Evolutionary conservation across 2,113 vertebrate genomes (phyloP).

Genomic region (Bos javanicus): DNA sequence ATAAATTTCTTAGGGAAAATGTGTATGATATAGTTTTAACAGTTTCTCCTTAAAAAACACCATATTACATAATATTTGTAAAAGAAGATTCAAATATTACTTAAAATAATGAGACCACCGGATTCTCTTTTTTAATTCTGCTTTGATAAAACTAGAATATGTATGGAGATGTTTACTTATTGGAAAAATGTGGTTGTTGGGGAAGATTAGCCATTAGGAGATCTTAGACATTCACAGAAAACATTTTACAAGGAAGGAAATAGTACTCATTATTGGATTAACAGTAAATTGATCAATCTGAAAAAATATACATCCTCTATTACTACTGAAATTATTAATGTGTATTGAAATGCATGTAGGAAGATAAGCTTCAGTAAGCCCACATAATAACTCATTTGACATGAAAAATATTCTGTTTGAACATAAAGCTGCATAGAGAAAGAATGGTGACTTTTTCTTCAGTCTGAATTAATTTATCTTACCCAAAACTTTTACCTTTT

Average conservation of each 20-base stretch:
- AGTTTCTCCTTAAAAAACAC: background rate
- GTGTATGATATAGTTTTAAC: background rate
- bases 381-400: background rate
- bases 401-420: background rate
- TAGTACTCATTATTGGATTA: conserved; percentile 19
- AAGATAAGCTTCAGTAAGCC: background rate
- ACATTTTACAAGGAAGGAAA: conserved; percentile 54
- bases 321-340: conserved; percentile 15
- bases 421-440: background rate
- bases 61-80: background rate
- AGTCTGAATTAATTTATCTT: background rate
- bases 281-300: conserved; percentile 29
- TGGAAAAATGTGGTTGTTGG: background rate
- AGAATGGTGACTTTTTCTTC: background rate
- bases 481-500: background rate
- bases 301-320: conserved; percentile 21
- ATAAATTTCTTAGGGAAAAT: background rate
- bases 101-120: background rate
- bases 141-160: background rate
- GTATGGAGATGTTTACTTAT: background rate
- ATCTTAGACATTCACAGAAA: background rate
- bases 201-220: conserved; percentile 3
- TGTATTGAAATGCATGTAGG: background rate
- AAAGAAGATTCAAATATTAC: background rate
- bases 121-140: background rate